phyloP scores from a whole-genome alignment of 2,113 vertebrate species.

The Acrocephalus arundinaceus region DNA sequence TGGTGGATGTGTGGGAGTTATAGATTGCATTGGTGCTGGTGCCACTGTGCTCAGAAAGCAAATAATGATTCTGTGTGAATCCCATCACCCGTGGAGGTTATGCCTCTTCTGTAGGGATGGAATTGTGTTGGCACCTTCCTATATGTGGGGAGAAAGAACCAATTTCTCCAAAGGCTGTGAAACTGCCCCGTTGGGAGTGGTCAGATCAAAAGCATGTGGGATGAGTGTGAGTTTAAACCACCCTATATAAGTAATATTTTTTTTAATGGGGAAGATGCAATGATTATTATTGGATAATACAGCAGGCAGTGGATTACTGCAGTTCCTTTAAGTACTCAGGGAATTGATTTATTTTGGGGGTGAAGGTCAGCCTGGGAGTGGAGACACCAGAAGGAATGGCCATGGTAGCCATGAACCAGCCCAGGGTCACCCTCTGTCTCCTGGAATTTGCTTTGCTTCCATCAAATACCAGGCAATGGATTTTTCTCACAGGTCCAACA shows the following conservation, averaged over 20 bases:
- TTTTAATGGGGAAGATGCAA: background rate
- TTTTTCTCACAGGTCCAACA: background rate
- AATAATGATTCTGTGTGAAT: accelerated
- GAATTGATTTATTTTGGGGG: background rate
- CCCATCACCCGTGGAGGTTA: background rate
- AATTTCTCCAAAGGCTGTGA: background rate
- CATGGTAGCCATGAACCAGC: background rate
- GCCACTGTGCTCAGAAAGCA: background rate
- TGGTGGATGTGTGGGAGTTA: background rate
- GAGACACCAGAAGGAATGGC: background rate
- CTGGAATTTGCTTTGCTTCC: background rate
- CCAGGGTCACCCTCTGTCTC: background rate
- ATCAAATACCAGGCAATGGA: background rate
- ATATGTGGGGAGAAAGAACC: background rate
- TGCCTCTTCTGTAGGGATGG: background rate
- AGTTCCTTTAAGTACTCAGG: background rate
- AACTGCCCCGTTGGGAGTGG: background rate
- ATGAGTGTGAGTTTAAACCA: background rate
- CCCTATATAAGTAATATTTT: no score
- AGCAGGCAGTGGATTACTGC: background rate
- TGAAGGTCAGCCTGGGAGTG: background rate
- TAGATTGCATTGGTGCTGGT: background rate
- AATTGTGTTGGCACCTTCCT: background rate
- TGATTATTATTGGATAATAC: background rate
- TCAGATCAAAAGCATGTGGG: background rate